Conservation (phyloP, 1,140 invertebrate genomes). For the Bombus difficillimus region DNA sequence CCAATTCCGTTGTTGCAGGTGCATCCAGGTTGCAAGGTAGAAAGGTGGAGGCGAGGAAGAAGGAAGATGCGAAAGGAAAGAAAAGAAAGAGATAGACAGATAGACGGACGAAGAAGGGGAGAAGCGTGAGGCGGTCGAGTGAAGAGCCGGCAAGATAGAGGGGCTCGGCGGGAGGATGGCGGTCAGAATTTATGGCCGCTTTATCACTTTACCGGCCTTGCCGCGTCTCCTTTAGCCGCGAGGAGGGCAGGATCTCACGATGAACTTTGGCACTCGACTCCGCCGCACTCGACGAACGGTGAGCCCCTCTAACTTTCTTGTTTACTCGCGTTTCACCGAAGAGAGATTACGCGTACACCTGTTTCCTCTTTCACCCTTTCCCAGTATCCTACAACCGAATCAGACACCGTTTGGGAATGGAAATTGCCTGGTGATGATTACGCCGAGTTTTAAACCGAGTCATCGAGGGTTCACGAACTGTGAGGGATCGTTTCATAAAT, state of each 20-base stretch:
- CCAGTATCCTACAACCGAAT: not conserved
- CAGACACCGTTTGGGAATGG: not conserved
- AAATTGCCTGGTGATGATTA: constrained; percentile 23
- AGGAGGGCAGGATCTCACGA: constrained; percentile 79
- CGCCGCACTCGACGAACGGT: constrained; percentile 77
- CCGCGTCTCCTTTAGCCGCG: constrained; percentile 77
- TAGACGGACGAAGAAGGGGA: constrained; percentile 15
- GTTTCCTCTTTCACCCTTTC: constrained; percentile 69
- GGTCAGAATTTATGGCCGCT: constrained; percentile 82
- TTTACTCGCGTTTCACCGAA: constrained; percentile 75
- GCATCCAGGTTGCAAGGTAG: constrained; percentile 59
- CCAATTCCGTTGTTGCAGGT: constrained; percentile 73
- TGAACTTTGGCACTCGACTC: constrained; percentile 82
- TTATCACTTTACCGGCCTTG: constrained; percentile 83
- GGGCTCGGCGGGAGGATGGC: constrained; percentile 71
- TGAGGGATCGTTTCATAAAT: too few relatives aligned
- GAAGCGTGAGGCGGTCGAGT: constrained; percentile 47
- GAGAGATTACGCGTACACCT: constrained; percentile 78
- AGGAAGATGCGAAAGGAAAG: constrained; percentile 49
- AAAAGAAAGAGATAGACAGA: constrained; percentile 59
- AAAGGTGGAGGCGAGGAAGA: constrained; percentile 10
- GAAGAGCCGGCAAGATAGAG: constrained; percentile 59
- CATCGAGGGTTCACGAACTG: not conserved
- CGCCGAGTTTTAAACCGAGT: not conserved
- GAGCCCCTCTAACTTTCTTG: constrained; percentile 78